These are phyloP conservation scores for Palythoa caribaeorum DNA, from an alignment of 92 coral and sea anemone species.

Conservation along the genomic window DNA sequence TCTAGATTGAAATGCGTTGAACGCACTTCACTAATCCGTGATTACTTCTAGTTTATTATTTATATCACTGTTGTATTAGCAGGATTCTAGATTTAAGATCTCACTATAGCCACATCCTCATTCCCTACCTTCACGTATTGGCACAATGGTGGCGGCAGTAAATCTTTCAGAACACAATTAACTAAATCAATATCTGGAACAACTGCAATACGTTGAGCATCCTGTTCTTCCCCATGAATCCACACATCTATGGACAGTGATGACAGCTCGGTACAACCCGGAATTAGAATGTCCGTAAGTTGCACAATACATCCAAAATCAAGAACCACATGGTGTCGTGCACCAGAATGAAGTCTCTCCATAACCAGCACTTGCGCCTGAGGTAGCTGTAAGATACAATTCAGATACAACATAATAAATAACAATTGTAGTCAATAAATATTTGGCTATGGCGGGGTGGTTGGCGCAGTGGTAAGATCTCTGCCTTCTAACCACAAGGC, in stretches of 20 bases:
- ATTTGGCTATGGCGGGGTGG: no score
- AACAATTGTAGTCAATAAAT: no score
- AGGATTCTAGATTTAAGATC: no score
- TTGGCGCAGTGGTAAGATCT: no score
- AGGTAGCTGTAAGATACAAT: conserved; percentile 74
- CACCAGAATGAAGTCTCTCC: conserved; percentile 97
- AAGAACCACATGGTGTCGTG: conserved; percentile 94
- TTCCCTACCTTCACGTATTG: conserved; percentile 88
- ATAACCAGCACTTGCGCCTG: conserved; percentile 88
- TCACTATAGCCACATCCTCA: no score
- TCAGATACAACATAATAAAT: neutral
- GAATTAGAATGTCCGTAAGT: conserved; percentile 90
- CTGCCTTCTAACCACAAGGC: no score
- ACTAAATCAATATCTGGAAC: conserved; percentile 89
- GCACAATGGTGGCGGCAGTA: conserved; percentile 95
- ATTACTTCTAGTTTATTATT: no score
- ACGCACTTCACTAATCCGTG: no score
- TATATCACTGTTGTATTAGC: no score
- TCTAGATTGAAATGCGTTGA: no score
- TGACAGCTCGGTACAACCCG: conserved; percentile 90
- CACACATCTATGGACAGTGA: conserved; percentile 94
- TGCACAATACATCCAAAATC: conserved; percentile 95
- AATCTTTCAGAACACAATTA: conserved; percentile 87
- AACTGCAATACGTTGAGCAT: conserved; percentile 88
- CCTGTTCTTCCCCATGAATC: conserved; percentile 90